Percentiles rank a stretch among this genome's conserved stretches.
These are phyloP conservation scores for Euglossa dilemma DNA, from an alignment of 1,140 invertebrate species.

Conservation along the genomic window DNA sequence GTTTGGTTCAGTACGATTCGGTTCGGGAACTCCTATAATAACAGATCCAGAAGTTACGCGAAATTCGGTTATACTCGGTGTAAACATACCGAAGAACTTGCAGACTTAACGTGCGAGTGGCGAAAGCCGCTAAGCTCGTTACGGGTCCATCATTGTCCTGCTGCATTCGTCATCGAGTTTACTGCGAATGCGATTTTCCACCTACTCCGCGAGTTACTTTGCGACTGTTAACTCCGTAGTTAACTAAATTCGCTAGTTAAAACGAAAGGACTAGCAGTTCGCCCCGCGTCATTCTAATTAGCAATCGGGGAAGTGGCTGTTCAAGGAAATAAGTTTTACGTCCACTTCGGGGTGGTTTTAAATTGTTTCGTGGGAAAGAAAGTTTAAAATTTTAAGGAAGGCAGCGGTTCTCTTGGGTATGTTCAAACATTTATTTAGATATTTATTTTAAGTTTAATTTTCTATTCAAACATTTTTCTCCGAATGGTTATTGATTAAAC, in stretches of 20 bases:
- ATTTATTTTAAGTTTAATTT: too few relatives aligned
- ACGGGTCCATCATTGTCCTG: constrained; percentile 5
- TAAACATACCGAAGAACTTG: constrained; percentile 40
- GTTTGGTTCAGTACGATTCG: constrained; percentile 6
- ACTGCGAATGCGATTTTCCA: constrained; percentile 11
- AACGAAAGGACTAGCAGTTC: background rate
- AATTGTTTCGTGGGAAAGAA: too few relatives aligned
- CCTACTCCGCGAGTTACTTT: background rate
- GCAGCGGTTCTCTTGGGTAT: too few relatives aligned
- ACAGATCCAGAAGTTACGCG: constrained; percentile 27
- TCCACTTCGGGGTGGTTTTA: background rate
- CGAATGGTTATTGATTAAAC: too few relatives aligned
- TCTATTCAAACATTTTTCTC: too few relatives aligned
- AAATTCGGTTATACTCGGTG: constrained; percentile 28
- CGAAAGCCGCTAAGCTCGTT: constrained; percentile 17
- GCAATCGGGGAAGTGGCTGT: background rate
- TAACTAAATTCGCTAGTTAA: constrained; percentile 11
- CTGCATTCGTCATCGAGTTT: constrained; percentile 4
- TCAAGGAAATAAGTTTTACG: background rate
- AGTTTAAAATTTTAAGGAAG: too few relatives aligned
- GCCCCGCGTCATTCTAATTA: background rate
- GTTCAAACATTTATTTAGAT: too few relatives aligned
- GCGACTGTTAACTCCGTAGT: background rate
- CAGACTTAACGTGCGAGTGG: background rate
- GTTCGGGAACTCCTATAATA: constrained; percentile 45